A percentile compares a stretch with the other conserved stretches of the same genome.
phyloP scores from a whole-genome alignment of 1,140 invertebrate species.

The Tetramorium alpestre region DNA sequence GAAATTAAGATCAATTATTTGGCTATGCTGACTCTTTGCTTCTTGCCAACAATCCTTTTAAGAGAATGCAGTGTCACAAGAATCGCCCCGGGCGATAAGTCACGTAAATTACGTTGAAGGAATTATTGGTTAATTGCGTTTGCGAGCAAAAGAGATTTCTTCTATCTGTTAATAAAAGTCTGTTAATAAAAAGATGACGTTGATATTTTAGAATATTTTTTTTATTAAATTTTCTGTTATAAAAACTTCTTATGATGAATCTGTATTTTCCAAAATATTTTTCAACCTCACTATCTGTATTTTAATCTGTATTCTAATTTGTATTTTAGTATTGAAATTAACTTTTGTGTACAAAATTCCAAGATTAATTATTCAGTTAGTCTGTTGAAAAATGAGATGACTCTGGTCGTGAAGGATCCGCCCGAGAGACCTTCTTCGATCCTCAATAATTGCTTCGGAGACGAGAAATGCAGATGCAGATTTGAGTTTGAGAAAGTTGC shows the following conservation, averaged over 20 bases:
- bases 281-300: too few relatives aligned
- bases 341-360: neutral
- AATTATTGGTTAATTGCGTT: neutral
- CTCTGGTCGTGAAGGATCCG: neutral
- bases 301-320: neutral
- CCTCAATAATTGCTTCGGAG: neutral
- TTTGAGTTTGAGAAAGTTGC: constrained; percentile 6
- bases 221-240: neutral
- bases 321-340: neutral
- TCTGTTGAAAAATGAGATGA: neutral
- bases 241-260: neutral
- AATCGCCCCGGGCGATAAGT: neutral
- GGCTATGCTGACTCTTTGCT: neutral
- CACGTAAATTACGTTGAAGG: neutral
- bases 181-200: neutral
- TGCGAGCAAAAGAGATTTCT: neutral
- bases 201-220: neutral
- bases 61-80: neutral
- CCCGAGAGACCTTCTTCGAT: neutral
- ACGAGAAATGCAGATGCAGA: neutral
- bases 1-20: constrained; percentile 2
- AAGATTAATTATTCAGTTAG: neutral
- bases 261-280: neutral
- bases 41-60: neutral
- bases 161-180: neutral